These are phyloP conservation scores for Adineta ricciae DNA, from an alignment of 2,888 invertebrate genomes.

Conservation along the genomic window DNA sequence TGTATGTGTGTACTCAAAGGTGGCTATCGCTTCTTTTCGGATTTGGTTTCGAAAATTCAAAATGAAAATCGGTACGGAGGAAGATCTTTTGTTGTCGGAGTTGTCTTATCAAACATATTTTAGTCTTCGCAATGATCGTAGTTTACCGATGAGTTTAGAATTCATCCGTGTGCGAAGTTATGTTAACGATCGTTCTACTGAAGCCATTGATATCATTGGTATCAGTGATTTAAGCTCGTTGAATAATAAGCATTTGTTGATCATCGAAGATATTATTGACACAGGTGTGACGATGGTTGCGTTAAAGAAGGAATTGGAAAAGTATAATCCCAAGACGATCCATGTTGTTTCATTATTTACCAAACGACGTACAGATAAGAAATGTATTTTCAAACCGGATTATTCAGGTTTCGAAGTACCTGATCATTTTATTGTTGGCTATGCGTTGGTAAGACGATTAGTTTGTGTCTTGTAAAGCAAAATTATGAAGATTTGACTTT, in stretches of 20 bases:
- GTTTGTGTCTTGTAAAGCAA: too few relatives aligned
- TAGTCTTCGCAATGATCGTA: constrained; percentile 48
- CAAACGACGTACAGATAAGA: constrained; percentile 46
- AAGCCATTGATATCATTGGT: constrained; percentile 47
- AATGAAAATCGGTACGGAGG: constrained; percentile 46
- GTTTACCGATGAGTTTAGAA: constrained; percentile 32
- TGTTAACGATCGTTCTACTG: constrained; percentile 52
- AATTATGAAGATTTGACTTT: neutral
- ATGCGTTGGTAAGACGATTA: constrained; percentile 50
- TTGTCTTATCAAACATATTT: neutral
- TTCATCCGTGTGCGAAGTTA: constrained; percentile 30
- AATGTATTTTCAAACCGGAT: constrained; percentile 45
- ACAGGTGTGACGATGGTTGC: constrained; percentile 55
- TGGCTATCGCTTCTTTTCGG: constrained; percentile 56
- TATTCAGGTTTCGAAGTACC: constrained; percentile 57
- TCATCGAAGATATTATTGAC: constrained; percentile 58
- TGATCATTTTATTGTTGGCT: constrained; percentile 56
- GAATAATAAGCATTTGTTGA: constrained; percentile 50
- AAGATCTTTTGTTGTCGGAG: constrained; percentile 34
- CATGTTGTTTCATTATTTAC: constrained; percentile 52
- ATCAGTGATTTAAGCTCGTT: constrained; percentile 27
- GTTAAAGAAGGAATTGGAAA: constrained; percentile 48
- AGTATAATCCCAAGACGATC: constrained; percentile 49
- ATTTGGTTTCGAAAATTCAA: constrained; percentile 52
- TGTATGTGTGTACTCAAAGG: constrained; percentile 56